Conservation (phyloP, 2,888 invertebrate species). For the Torymus tubicola region DNA sequence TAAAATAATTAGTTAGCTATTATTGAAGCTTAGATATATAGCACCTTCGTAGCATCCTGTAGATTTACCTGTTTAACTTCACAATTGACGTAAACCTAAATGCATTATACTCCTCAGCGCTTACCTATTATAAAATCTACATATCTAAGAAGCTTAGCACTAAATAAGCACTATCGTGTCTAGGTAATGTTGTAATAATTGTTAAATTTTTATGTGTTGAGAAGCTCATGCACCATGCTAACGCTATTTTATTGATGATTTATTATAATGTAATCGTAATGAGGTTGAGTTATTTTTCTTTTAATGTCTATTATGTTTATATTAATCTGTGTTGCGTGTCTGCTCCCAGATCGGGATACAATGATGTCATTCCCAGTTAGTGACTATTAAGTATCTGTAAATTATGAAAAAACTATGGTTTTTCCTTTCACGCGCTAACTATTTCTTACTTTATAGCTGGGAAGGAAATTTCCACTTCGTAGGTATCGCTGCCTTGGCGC, state of each 20-base stretch:
- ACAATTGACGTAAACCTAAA: slow-evolving; percentile 12
- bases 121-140: slow-evolving; percentile 38
- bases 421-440: slow-evolving; percentile 35
- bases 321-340: slow-evolving; percentile 33
- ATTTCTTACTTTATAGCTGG: slow-evolving; percentile 91
- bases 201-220: slow-evolving; percentile 39
- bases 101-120: slow-evolving; percentile 10
- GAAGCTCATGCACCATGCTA: slow-evolving; percentile 56
- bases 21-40: slow-evolving; percentile 36
- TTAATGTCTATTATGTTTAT: slow-evolving; percentile 23
- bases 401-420: slow-evolving; percentile 41
- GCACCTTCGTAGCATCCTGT: slow-evolving; percentile 41
- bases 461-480: slow-evolving; percentile 94
- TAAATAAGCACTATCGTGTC: slow-evolving; percentile 40
- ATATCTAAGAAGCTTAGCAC: slow-evolving; percentile 47
- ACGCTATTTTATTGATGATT: slow-evolving; percentile 48
- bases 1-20: slow-evolving; percentile 44
- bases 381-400: slow-evolving; percentile 58
- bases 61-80: slow-evolving; percentile 28
- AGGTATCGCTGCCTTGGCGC: slow-evolving; percentile 92
- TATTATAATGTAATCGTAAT: slow-evolving; percentile 24
- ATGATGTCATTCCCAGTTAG: slow-evolving; percentile 54
- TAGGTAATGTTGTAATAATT: slow-evolving; percentile 21
- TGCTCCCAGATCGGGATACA: slow-evolving; percentile 27
- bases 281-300: slow-evolving; percentile 35